These are phyloP conservation scores for Microcebus lehilahytsara DNA, from an alignment of 2,113 vertebrate genomes.

Conservation along the genomic window DNA sequence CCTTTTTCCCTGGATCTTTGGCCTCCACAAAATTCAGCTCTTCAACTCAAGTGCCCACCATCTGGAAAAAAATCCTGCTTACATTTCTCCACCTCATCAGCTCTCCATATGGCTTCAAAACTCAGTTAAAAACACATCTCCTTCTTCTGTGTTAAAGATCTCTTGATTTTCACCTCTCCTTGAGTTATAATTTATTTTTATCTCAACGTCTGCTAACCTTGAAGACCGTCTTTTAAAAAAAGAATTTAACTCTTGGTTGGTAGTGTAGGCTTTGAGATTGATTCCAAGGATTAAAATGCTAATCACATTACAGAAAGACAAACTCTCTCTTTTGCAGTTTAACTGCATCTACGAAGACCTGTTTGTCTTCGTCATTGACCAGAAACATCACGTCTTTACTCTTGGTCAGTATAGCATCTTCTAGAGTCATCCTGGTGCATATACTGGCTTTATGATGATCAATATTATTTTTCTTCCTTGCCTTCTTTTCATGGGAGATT, in stretches of 20 bases:
- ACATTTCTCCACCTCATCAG: conserved; percentile 59
- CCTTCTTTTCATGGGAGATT: background rate
- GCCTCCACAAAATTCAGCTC: conserved; percentile 56
- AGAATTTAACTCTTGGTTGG: conserved; percentile 54
- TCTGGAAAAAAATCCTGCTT: conserved; percentile 67
- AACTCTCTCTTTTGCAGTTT: background rate
- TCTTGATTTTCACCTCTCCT: conserved; percentile 57
- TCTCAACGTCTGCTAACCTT: conserved; percentile 62
- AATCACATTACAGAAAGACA: background rate
- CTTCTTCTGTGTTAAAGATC: conserved; percentile 53
- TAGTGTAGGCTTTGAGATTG: conserved; percentile 13
- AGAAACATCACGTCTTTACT: background rate
- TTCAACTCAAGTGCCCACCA: conserved; percentile 71
- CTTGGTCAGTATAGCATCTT: background rate
- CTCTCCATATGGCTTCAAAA: conserved; percentile 64
- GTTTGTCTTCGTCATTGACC: background rate
- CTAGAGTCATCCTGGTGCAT: background rate
- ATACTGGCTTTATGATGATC: background rate
- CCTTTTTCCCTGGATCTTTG: conserved; percentile 43
- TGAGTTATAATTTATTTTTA: conserved; percentile 65
- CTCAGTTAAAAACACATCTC: conserved; percentile 50
- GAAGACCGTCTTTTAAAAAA: conserved; percentile 51
- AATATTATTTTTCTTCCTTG: background rate
- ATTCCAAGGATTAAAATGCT: conserved; percentile 30
- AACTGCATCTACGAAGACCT: background rate